These are phyloP conservation scores for Marisa cornuarietis DNA, from an alignment of 1,140 invertebrate genomes.

Conservation along the genomic window DNA sequence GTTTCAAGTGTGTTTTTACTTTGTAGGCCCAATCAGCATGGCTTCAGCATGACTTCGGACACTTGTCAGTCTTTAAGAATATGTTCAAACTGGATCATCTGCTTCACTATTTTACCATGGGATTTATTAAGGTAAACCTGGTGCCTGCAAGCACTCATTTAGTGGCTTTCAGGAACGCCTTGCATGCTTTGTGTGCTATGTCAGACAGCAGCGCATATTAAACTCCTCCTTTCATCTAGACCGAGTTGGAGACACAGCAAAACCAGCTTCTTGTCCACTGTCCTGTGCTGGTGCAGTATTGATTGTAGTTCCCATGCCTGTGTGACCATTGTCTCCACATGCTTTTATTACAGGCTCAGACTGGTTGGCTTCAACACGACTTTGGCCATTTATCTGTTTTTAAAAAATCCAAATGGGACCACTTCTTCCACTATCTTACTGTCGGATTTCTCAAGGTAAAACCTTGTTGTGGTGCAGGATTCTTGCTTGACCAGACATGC, in stretches of 20 bases:
- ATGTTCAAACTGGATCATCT: conserved; percentile 47
- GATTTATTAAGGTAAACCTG: conserved; percentile 51
- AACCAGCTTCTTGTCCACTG: not conserved
- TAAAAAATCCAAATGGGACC: conserved; percentile 47
- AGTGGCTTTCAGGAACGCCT: not conserved
- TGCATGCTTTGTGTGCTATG: too few species aligned
- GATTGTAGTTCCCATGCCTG: not conserved
- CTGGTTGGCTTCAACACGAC: conserved; percentile 66
- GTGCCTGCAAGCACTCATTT: not conserved
- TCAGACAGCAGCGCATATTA: too few species aligned
- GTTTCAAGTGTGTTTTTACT: conserved; percentile 8
- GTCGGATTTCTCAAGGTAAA: conserved; percentile 57
- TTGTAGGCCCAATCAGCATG: conserved; percentile 62
- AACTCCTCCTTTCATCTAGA: too few species aligned
- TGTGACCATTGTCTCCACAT: conserved; percentile 2
- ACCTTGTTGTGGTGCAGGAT: not conserved
- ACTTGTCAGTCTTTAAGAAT: conserved; percentile 60
- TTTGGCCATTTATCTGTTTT: conserved; percentile 65
- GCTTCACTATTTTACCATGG: conserved; percentile 55
- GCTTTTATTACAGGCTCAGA: conserved; percentile 54
- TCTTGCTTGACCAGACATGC: not conserved
- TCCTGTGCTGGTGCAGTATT: not conserved
- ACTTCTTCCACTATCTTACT: conserved; percentile 53
- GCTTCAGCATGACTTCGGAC: conserved; percentile 66
- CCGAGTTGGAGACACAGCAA: too few species aligned